These are phyloP conservation scores for Threskiornis aethiopicus DNA, from an alignment of 2,797 vertebrate genomes.

Conservation along the genomic window DNA sequence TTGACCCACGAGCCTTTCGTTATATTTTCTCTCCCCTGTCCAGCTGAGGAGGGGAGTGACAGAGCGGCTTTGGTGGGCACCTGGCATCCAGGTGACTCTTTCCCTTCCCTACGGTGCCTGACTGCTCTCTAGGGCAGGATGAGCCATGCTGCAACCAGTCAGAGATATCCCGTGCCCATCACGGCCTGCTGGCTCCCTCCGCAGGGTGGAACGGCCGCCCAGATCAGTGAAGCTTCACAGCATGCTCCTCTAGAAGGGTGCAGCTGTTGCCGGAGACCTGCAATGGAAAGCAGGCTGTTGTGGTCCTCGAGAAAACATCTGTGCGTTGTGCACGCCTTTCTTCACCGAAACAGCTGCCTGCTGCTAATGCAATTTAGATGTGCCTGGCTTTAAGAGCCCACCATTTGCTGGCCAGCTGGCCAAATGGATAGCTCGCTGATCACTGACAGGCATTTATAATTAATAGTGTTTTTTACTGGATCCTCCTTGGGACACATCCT, in stretches of 20 bases:
- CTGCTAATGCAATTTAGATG: background rate
- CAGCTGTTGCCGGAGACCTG: background rate
- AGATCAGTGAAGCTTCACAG: background rate
- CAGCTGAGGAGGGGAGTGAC: too few species aligned
- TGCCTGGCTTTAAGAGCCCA: background rate
- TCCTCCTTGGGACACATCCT: background rate
- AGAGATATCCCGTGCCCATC: fast-evolving
- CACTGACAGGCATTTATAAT: background rate
- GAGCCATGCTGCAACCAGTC: background rate
- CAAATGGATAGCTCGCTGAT: background rate
- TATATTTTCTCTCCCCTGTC: too few species aligned
- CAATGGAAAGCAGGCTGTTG: background rate
- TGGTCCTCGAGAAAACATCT: background rate
- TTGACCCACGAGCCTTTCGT: too few species aligned
- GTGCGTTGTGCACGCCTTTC: fast-evolving
- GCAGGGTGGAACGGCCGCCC: background rate
- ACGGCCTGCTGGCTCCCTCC: background rate
- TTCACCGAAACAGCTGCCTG: background rate
- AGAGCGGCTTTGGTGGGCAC: too few species aligned
- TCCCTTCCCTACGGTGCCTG: background rate
- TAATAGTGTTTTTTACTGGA: background rate
- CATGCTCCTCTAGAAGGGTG: fast-evolving
- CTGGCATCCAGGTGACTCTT: background rate
- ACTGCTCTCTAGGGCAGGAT: background rate
- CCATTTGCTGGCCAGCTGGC: background rate